These are phyloP conservation scores for Equus quagga DNA, from an alignment of 2,113 vertebrate species.

Conservation along the genomic window DNA sequence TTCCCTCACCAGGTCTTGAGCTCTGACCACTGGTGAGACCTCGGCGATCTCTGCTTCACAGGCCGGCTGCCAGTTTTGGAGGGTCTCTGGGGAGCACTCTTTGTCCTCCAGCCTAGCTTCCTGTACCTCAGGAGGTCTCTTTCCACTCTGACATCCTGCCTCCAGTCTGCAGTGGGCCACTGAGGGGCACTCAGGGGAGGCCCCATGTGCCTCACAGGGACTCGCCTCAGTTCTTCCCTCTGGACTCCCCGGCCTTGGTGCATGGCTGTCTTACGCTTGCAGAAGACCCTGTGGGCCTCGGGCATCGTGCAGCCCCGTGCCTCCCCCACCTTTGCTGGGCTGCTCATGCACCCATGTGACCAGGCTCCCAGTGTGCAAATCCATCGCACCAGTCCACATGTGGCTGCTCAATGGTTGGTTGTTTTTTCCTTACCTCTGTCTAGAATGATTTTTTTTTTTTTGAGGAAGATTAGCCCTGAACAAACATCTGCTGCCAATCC, in stretches of 20 bases:
- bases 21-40: too few relatives aligned
- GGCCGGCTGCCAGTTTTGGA: background rate
- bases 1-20: background rate
- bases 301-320: background rate
- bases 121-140: too few relatives aligned
- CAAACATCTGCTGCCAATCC: too few relatives aligned
- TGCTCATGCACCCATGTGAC: background rate
- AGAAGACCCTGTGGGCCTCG: accelerated
- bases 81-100: background rate
- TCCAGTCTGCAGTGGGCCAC: accelerated
- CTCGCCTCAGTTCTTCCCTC: background rate
- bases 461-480: too few relatives aligned
- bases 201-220: background rate
- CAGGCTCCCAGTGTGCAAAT: accelerated
- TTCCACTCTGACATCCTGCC: background rate
- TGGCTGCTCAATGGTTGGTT: accelerated
- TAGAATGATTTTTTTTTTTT: accelerated
- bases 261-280: background rate
- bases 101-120: background rate
- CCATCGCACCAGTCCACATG: accelerated
- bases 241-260: background rate
- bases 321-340: background rate
- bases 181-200: accelerated
- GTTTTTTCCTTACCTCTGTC: background rate
- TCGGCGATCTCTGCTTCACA: background rate